Evolutionary conservation across 1,140 invertebrate species (phyloP), one percentile per base, ranked within the genome.

Genomic region (Lepidurus couesii): DNA sequence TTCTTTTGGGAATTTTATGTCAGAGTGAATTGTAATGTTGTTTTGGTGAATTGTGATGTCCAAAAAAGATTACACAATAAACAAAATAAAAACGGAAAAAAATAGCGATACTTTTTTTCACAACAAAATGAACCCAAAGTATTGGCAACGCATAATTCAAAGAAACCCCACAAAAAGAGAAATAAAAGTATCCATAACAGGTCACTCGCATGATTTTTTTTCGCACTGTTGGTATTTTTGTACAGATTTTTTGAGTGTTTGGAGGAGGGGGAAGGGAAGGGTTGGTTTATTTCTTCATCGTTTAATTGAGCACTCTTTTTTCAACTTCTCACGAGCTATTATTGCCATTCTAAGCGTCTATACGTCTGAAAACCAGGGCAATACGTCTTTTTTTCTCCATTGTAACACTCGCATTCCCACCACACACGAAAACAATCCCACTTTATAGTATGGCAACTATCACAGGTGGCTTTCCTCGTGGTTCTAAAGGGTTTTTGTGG

Each of bases 381-480:
- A 65, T 13, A 65, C 53, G 21, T 65, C 53, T n/a, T 16, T 13
- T 65, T 34, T 65, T 65, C 16, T 65, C 13, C 8, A 7, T 13
- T n/a, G 53, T 65, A 65, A 13, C 53, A 7, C 21, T 65, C 53
- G 53, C 53, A 65, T 21, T 21, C 7, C 53, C 53, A 65, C 53
- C 53, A 65, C 53, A 65, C 53, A n/a, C 13, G 53, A 65, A 65
- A 65, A 65, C n/a, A 65, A 65, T 65, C 21, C 53, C 53, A 65
- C 53, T 65, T 65, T 21, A 65, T 65, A 65, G 53, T 65, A 65
- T 65, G 53, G 53, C 53, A 65, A 65, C 53, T 65, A 65, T 65
- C 53, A 65, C 53, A 65, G 53, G 53, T 65, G 53, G 53, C 53
- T 65, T 65, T 65, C 53, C 53, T 65, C 53, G 53, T 65, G 53